phyloP scores from a whole-genome alignment of 2,113 vertebrate species.

The Oreochromis spilurus region DNA sequence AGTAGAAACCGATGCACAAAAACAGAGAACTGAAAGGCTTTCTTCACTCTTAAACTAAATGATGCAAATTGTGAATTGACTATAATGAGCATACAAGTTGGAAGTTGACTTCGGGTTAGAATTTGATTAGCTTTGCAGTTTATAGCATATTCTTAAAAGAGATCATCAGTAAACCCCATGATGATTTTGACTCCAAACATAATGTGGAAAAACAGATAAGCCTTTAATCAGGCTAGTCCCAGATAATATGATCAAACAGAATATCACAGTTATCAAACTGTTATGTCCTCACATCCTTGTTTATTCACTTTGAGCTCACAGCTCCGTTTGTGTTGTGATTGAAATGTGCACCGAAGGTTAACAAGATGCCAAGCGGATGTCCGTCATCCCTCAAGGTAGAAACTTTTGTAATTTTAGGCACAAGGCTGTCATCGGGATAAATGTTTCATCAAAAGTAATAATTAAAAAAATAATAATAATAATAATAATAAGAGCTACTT shows the following conservation, averaged over 20 bases:
- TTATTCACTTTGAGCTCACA: not conserved
- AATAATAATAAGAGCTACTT: not conserved
- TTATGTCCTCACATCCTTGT: not conserved
- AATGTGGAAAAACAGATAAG: not conserved
- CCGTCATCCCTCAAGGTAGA: not conserved
- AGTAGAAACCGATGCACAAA: conserved; percentile 21
- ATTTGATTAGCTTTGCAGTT: not conserved
- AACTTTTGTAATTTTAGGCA: not conserved
- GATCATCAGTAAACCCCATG: not conserved
- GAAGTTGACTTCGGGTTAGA: not conserved
- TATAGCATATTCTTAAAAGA: not conserved
- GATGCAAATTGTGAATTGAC: not conserved
- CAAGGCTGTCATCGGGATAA: not conserved
- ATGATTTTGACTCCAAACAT: not conserved
- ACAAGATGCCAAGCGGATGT: not conserved
- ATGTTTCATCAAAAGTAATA: not conserved
- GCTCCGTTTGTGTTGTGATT: not conserved
- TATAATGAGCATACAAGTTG: not conserved
- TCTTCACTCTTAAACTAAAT: not conserved
- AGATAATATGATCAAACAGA: not conserved
- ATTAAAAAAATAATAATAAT: not conserved
- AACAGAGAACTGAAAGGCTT: conserved; percentile 28
- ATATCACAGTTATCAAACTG: not conserved
- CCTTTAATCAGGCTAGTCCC: not conserved
- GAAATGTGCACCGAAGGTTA: not conserved